Percentiles rank a stretch among this genome's conserved stretches.
These are phyloP conservation scores for Sebastes wilsoni DNA, from an alignment of 2,797 vertebrate species.

Conservation along the genomic window DNA sequence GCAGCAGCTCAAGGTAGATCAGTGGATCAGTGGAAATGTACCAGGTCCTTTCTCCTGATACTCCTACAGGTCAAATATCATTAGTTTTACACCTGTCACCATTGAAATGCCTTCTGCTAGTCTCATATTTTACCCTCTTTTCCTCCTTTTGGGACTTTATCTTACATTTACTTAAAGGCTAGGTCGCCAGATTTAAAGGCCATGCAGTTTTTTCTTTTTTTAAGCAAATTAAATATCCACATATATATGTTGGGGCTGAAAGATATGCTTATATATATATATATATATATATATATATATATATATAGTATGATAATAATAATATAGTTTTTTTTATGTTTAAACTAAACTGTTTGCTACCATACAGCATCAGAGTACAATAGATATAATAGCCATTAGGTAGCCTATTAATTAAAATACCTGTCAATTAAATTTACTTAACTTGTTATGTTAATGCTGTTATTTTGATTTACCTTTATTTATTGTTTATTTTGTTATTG, in stretches of 20 bases:
- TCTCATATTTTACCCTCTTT: no score
- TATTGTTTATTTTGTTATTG: not conserved
- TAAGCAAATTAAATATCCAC: not conserved
- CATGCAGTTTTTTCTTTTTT: not conserved
- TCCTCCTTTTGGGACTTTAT: not conserved
- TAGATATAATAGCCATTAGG: not conserved
- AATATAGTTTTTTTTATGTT: no score
- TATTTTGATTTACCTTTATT: not conserved
- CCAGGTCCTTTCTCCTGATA: not conserved
- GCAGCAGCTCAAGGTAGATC: slow-evolving; percentile 87
- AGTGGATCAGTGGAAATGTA: not conserved
- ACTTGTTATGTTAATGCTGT: not conserved
- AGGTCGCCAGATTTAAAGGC: not conserved
- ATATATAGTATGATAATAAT: no score
- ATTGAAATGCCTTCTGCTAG: not conserved
- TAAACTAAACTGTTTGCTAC: no score
- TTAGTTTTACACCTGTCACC: not conserved
- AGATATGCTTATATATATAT: not conserved
- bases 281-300: no score
- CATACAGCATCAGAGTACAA: no score
- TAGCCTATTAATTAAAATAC: not conserved
- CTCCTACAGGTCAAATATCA: not conserved
- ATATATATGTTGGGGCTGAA: not conserved
- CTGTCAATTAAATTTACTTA: not conserved
- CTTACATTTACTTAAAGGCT: not conserved